Conservation (phyloP, 2,888 invertebrate species). For the Tachina fera region DNA sequence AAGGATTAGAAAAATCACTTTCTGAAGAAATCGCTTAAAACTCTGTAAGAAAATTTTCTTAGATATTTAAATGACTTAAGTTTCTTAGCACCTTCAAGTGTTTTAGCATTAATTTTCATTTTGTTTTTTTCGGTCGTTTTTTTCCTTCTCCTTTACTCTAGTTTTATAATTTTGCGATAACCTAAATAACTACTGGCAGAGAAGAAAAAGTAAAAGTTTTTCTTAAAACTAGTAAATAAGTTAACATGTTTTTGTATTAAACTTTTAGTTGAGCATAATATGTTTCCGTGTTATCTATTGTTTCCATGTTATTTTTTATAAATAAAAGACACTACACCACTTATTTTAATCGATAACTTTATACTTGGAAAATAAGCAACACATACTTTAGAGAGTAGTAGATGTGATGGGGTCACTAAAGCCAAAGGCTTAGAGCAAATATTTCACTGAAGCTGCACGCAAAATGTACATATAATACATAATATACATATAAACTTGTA, state of each 20-base stretch:
- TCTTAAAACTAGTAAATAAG: slow-evolving; percentile 31
- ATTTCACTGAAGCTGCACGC: no score
- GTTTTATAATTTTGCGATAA: background rate
- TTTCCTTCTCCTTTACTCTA: background rate
- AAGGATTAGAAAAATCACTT: no score
- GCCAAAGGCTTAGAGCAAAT: background rate
- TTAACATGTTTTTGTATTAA: slow-evolving; percentile 28
- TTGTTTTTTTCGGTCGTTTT: background rate
- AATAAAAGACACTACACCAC: background rate
- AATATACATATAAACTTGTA: no score
- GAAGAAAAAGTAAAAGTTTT: slow-evolving; percentile 38
- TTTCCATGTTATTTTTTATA: slow-evolving; percentile 39
- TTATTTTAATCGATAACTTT: background rate
- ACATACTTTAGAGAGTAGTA: slow-evolving; percentile 34
- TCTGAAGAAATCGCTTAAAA: no score
- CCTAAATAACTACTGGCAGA: slow-evolving; percentile 34
- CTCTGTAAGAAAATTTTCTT: no score
- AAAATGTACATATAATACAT: no score
- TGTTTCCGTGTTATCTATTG: slow-evolving; percentile 41
- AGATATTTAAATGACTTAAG: background rate
- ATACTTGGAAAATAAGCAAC: slow-evolving; percentile 2
- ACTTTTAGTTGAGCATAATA: slow-evolving; percentile 33
- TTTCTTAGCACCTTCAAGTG: background rate
- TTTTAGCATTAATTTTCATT: background rate
- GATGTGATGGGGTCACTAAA: slow-evolving; percentile 5